Conservation (phyloP, 1,140 invertebrate species). For the Sesamia nonagrioides region DNA sequence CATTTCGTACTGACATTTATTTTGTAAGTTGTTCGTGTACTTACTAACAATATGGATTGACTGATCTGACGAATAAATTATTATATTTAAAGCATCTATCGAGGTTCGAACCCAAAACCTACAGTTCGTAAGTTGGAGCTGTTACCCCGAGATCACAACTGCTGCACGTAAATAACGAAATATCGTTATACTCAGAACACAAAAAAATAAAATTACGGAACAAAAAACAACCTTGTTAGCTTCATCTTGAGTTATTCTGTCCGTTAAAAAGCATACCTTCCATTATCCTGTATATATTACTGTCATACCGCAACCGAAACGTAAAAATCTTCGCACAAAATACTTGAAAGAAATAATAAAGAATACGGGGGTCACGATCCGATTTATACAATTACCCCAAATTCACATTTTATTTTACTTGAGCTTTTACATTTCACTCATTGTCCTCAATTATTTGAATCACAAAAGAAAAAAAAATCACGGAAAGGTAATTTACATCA, state of each 20-base stretch:
- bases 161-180: background rate
- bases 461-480: constrained; percentile 43
- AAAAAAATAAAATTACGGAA: constrained; percentile 6
- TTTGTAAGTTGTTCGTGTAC: no score
- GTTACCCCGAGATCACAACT: no score
- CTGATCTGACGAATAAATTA: no score
- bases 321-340: constrained; percentile 8
- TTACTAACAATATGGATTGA: no score
- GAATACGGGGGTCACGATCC: constrained; percentile 38
- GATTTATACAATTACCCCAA: constrained; percentile 41
- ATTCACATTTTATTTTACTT: constrained; percentile 39
- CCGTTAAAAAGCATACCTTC: constrained; percentile 22
- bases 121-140: no score
- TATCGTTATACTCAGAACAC: background rate
- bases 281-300: constrained; percentile 21
- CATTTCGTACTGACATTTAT: no score
- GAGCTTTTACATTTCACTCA: constrained; percentile 35
- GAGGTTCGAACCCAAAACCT: no score
- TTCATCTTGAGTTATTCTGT: background rate
- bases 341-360: background rate
- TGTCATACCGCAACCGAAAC: constrained; percentile 22
- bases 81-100: no score
- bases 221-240: background rate
- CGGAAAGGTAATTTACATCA: constrained; percentile 26
- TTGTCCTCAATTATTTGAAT: constrained; percentile 48